These are phyloP conservation scores for Pterobdella sp. DNA, from an alignment of 2,888 invertebrate species.

Conservation along the genomic window DNA sequence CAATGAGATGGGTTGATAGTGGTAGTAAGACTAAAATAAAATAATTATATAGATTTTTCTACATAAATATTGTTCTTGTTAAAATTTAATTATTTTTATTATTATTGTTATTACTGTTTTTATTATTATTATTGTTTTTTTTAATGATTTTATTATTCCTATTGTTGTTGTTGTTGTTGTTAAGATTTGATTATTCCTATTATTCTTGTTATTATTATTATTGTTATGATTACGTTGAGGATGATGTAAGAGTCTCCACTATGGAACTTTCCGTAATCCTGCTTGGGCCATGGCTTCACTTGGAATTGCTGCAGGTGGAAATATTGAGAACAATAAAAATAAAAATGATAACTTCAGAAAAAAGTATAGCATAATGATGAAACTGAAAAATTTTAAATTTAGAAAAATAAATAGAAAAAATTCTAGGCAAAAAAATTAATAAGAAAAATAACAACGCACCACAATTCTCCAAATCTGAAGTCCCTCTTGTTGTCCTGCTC, in stretches of 20 bases:
- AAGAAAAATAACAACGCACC: conserved; percentile 39
- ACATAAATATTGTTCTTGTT: neutral
- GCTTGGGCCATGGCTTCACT: conserved; percentile 38
- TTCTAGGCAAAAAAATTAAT: neutral
- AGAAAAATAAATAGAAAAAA: neutral
- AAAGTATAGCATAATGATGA: neutral
- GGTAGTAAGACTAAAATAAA: neutral
- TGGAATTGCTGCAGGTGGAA: conserved; percentile 37
- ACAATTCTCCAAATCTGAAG: conserved; percentile 49
- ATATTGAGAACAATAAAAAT: too few species aligned
- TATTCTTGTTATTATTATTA: neutral
- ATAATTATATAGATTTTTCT: neutral
- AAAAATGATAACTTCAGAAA: neutral
- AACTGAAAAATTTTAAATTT: neutral
- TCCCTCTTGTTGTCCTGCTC: conserved; percentile 43
- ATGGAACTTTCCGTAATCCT: conserved; percentile 40
- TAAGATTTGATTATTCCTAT: neutral
- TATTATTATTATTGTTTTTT: neutral
- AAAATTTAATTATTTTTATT: neutral
- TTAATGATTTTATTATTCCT: neutral
- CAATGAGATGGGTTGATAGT: neutral
- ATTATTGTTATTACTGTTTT: neutral
- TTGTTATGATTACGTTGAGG: conserved; percentile 35
- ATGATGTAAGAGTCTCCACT: conserved; percentile 40
- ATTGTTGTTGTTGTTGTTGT: conserved; percentile 11